Evolutionary conservation across 92 coral and sea anemone species (phyloP).

Genomic region (Palythoa grandiflora): DNA sequence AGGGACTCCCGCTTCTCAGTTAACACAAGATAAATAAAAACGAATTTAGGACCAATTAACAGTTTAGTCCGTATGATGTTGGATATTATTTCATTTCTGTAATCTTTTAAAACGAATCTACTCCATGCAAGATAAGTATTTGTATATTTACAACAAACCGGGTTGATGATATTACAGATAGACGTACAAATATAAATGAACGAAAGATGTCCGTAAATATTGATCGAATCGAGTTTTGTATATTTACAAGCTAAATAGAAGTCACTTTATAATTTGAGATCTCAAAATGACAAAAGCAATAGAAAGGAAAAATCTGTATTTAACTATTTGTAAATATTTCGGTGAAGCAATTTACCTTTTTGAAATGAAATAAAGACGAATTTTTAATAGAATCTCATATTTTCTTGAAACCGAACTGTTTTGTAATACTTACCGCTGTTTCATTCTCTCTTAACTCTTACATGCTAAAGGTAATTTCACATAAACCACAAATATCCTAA

Average conservation of each 20-base stretch:
- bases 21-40: conserved; percentile 11
- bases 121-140: neutral
- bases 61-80: conserved; percentile 1
- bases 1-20: neutral
- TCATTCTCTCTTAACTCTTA: neutral
- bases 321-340: too few species aligned
- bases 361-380: too few species aligned
- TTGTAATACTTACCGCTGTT: neutral
- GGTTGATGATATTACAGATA: neutral
- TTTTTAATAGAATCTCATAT: too few species aligned
- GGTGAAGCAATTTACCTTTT: too few species aligned
- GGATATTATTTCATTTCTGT: neutral
- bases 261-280: conserved; percentile 5
- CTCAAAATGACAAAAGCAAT: neutral
- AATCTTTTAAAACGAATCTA: neutral
- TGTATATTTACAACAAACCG: neutral
- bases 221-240: neutral
- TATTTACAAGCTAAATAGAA: neutral
- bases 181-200: neutral
- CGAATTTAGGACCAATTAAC: neutral
- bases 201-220: neutral
- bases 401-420: too few species aligned
- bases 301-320: neutral
- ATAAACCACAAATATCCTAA: too few species aligned
- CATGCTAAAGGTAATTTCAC: too few species aligned